These are phyloP conservation scores for Potamilus streckersoni DNA, from an alignment of 1,140 invertebrate genomes.

Conservation along the genomic window DNA sequence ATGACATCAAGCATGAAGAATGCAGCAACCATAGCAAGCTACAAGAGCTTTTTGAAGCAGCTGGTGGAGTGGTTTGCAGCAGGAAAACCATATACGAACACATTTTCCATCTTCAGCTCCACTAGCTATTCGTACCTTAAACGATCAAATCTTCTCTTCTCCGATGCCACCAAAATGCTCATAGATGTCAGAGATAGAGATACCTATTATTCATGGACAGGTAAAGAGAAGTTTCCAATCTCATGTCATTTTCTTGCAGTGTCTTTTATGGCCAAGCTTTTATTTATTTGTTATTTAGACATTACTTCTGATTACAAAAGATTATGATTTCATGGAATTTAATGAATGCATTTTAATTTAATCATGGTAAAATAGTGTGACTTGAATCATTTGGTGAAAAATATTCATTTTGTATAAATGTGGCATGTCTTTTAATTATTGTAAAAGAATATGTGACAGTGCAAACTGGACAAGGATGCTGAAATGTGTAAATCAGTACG, in stretches of 20 bases:
- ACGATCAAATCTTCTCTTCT: slow-evolving; percentile 61
- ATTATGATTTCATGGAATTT: too few relatives aligned
- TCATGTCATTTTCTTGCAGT: not conserved
- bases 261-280: not conserved
- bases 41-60: slow-evolving; percentile 52
- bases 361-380: too few relatives aligned
- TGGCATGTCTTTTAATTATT: too few relatives aligned
- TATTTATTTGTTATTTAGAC: too few relatives aligned
- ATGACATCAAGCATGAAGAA: slow-evolving; percentile 55
- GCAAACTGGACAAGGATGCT: too few relatives aligned
- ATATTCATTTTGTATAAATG: too few relatives aligned
- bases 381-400: too few relatives aligned
- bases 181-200: slow-evolving; percentile 52
- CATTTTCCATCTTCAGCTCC: slow-evolving; percentile 51
- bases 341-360: too few relatives aligned
- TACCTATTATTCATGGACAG: slow-evolving; percentile 64
- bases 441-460: too few relatives aligned
- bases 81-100: slow-evolving; percentile 29
- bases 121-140: slow-evolving; percentile 31
- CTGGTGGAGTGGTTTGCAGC: slow-evolving; percentile 45
- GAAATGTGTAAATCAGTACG: too few relatives aligned
- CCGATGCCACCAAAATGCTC: slow-evolving; percentile 59
- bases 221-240: slow-evolving; percentile 40
- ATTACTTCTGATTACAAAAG: too few relatives aligned
- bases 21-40: slow-evolving; percentile 27